Percentiles rank a stretch among this genome's conserved stretches.
phyloP scores from a whole-genome alignment of 2,888 invertebrate genomes.

The Acanthosepion lycidas region DNA sequence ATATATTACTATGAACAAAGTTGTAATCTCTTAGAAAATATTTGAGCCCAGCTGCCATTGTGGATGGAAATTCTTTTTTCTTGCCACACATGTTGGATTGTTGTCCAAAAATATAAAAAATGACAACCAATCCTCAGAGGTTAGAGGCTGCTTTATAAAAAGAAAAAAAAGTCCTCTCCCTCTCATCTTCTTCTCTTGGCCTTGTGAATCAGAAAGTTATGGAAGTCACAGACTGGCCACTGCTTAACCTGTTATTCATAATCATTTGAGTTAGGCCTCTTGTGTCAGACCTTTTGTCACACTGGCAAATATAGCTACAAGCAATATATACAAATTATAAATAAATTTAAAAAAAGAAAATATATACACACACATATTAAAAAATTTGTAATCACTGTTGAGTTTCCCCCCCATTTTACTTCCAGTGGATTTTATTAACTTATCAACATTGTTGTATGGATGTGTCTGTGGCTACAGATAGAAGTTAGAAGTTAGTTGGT shows the following conservation, averaged over 20 bases:
- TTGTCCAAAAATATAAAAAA: background rate
- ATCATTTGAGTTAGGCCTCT: background rate
- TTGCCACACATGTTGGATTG: background rate
- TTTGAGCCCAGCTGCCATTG: constrained; percentile 18
- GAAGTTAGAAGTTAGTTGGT: background rate
- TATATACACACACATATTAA: background rate
- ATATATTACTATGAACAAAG: background rate
- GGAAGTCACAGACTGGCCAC: background rate
- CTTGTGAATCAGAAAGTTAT: background rate
- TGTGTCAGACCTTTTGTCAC: background rate
- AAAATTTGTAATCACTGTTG: background rate
- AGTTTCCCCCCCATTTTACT: background rate
- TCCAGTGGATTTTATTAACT: background rate
- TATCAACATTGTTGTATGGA: background rate
- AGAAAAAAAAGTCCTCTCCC: too few species aligned
- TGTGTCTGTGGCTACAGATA: background rate
- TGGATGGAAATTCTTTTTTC: background rate
- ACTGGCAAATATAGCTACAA: background rate
- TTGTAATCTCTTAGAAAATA: background rate
- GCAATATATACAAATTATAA: background rate
- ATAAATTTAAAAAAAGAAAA: background rate
- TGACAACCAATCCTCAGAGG: background rate
- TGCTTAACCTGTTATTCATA: background rate
- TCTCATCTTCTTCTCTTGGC: background rate
- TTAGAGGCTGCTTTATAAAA: background rate